Base-by-base conservation (phyloP, 2,797 vertebrate genomes). In the Xenentodon cancila region DNA sequence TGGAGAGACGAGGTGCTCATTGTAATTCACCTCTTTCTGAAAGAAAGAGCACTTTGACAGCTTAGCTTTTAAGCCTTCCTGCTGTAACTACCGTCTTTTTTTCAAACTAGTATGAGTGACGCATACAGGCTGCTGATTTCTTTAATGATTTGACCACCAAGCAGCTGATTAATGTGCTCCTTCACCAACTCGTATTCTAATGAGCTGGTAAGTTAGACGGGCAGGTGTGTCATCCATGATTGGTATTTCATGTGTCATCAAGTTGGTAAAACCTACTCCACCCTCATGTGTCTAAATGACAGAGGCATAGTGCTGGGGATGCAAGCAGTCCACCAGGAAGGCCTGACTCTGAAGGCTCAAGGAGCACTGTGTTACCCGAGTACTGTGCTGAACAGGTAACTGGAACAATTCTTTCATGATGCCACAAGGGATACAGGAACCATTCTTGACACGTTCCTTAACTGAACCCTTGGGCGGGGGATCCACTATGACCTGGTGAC, bases 311-410 rank as follows among this genome's bases (percentile, higher is more conserved):
- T 1, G 73, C 37, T 7, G 73, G 67, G 0, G 75, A 79, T 0
- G 48, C 57, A 3, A 84, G n/a, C 1, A 80, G 21, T 0, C 66
- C 53, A 0, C n/a, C 62, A 1, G 67, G 64, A 0, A 80, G 16
- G 1, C 51, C 63, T 11, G 17, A 21, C 1, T 58, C 64, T 0
- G 1, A 7, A 0, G 68, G 60, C 8, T 73, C 57, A 42, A 73
- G 69, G 15, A 73, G 3, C 0, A 53, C 51, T 1, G 46, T 47
- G 0, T 11, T 8, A 1, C 34, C 27, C 0, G 54, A 34, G 7
- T 51, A 60, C 4, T 46, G 49, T 5, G 53, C 22, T 2, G 52
- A 60, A 11, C 62, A 75, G 0, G 71, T 71, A 0, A 59, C 34
- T 0, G 53, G 7, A 32, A 8, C 30, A 32, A 32, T 32, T 32